Evolutionary conservation across 2,888 invertebrate genomes (phyloP).

Genomic region (Julus scanicus): DNA sequence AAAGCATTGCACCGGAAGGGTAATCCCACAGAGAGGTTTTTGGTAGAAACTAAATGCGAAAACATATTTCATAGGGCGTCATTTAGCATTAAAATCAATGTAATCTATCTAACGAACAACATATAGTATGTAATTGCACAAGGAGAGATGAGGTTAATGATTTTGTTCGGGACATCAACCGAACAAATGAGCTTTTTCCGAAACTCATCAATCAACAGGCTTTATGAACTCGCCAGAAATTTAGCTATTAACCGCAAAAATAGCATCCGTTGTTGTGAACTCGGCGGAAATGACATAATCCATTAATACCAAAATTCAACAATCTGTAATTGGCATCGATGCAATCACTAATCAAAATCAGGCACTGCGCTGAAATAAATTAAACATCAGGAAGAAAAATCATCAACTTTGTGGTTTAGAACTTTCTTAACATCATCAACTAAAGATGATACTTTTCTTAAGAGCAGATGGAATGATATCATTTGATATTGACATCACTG

Average conservation of each 20-base stretch:
- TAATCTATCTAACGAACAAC: background rate
- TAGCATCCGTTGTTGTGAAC: background rate
- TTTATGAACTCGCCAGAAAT: background rate
- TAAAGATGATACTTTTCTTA: no score
- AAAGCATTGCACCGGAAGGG: conserved; percentile 13
- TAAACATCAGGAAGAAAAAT: no score
- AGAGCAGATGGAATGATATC: no score
- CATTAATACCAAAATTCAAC: background rate
- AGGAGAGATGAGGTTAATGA: background rate
- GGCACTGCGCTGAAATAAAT: no score
- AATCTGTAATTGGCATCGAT: no score
- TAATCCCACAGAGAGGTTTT: background rate
- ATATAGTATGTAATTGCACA: background rate
- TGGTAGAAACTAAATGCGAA: background rate
- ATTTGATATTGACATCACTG: no score
- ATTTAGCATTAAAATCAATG: background rate
- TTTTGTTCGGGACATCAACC: background rate
- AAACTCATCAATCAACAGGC: background rate
- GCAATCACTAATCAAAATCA: no score
- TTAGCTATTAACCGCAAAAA: no score
- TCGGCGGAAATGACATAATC: no score
- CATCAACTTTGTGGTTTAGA: no score
- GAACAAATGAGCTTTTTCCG: conserved; percentile 22
- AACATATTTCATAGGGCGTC: background rate
- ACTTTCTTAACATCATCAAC: no score